A percentile compares a stretch with the other conserved stretches of the same genome.
Conservation (phyloP, 2,888 invertebrate species). For the Linyphia triangularis region DNA sequence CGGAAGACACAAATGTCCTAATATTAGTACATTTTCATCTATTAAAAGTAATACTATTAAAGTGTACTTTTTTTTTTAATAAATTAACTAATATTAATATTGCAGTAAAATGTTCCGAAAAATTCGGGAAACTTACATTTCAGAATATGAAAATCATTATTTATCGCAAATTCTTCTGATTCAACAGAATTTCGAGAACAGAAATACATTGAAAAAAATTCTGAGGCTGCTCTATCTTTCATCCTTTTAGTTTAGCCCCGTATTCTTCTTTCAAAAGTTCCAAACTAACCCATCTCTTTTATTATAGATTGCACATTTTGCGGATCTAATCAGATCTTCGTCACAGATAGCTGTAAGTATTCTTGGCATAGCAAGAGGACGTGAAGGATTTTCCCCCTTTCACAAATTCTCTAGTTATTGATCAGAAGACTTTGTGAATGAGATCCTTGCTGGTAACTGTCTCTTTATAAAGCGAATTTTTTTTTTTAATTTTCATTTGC, state of each 20-base stretch:
- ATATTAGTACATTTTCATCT: too few relatives aligned
- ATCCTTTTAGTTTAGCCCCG: background rate
- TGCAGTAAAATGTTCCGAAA: background rate
- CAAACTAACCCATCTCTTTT: too few relatives aligned
- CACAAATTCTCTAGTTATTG: too few relatives aligned
- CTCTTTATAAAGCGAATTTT: too few relatives aligned
- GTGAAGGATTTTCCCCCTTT: too few relatives aligned
- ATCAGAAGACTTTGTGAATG: too few relatives aligned
- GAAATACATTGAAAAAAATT: background rate
- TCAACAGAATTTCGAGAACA: conserved; percentile 28
- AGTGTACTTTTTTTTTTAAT: background rate
- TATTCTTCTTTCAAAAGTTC: conserved; percentile 32
- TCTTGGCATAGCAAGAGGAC: background rate
- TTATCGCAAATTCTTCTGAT: conserved; percentile 38
- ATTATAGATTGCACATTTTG: conserved; percentile 33
- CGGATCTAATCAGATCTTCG: conserved; percentile 50
- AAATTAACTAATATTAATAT: background rate
- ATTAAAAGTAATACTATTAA: background rate
- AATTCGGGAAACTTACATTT: background rate
- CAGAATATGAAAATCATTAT: background rate
- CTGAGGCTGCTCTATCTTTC: background rate
- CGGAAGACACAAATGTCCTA: too few relatives aligned
- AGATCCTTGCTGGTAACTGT: too few relatives aligned
- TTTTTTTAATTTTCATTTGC: too few relatives aligned
- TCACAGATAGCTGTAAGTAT: conserved; percentile 20